Conservation (phyloP, 2,888 invertebrate species). For the Branchellion lobata region DNA sequence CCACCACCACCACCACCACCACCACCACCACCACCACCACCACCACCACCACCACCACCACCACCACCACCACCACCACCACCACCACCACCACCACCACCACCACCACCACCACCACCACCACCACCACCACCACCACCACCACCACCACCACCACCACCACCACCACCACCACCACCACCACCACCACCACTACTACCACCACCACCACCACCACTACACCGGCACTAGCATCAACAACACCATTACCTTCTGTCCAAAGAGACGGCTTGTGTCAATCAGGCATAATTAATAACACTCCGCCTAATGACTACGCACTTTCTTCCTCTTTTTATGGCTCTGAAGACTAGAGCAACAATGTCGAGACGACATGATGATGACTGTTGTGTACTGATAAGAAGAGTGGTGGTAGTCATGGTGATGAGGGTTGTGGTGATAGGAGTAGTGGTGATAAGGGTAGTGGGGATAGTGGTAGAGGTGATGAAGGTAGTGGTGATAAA, state of each 20-base stretch:
- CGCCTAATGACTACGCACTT: no score
- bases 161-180: not conserved
- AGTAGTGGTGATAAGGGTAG: no score
- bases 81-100: not conserved
- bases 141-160: slow-evolving; percentile 17
- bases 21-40: slow-evolving; percentile 2
- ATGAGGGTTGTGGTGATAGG: no score
- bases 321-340: no score
- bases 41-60: slow-evolving; percentile 39
- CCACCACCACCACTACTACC: slow-evolving; percentile 4
- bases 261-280: no score
- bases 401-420: no score
- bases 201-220: not conserved
- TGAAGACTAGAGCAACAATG: no score
- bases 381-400: no score
- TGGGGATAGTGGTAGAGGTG: no score
- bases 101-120: slow-evolving; percentile 21
- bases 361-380: no score
- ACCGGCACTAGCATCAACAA: not conserved
- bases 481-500: no score
- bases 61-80: slow-evolving; percentile 38
- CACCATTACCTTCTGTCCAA: not conserved
- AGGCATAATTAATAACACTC: no score
- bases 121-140: slow-evolving; percentile 25
- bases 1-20: slow-evolving; percentile 8